Conservation (phyloP, 2,888 invertebrate species). For the Odontomyia ornata region DNA sequence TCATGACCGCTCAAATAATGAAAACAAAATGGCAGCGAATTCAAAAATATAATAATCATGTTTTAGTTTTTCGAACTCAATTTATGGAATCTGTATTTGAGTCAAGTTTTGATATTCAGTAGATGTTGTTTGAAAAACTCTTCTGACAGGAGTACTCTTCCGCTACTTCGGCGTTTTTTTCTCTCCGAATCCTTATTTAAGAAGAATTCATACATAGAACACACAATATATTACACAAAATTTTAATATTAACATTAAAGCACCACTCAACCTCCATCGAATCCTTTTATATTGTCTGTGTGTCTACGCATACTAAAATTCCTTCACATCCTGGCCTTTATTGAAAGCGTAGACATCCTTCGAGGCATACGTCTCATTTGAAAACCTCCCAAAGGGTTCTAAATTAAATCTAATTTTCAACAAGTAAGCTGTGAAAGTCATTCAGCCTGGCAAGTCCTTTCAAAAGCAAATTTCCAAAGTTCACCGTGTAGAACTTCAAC, state of each 20-base stretch:
- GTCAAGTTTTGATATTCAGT: too few species aligned
- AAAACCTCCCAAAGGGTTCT: neutral
- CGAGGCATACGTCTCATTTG: neutral
- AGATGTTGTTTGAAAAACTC: too few species aligned
- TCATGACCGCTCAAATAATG: too few species aligned
- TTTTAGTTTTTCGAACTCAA: too few species aligned
- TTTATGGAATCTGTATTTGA: too few species aligned
- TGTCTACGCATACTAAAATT: neutral
- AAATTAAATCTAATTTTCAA: slow-evolving; percentile 29
- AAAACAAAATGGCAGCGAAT: too few species aligned
- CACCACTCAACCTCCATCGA: neutral
- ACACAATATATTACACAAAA: neutral
- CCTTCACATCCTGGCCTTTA: neutral
- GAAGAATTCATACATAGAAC: too few species aligned
- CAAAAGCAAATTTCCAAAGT: neutral
- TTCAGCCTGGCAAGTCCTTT: neutral
- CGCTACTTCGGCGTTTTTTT: too few species aligned
- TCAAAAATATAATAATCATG: too few species aligned
- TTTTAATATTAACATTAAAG: neutral
- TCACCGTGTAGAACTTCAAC: neutral
- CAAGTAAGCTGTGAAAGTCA: slow-evolving; percentile 1
- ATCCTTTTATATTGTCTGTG: neutral
- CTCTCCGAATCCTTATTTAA: too few species aligned
- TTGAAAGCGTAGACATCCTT: neutral
- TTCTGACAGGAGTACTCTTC: too few species aligned